A percentile compares a stretch with the other conserved stretches of the same genome.
phyloP scores from a whole-genome alignment of 2,113 vertebrate species.

The Delphinapterus leucas region DNA sequence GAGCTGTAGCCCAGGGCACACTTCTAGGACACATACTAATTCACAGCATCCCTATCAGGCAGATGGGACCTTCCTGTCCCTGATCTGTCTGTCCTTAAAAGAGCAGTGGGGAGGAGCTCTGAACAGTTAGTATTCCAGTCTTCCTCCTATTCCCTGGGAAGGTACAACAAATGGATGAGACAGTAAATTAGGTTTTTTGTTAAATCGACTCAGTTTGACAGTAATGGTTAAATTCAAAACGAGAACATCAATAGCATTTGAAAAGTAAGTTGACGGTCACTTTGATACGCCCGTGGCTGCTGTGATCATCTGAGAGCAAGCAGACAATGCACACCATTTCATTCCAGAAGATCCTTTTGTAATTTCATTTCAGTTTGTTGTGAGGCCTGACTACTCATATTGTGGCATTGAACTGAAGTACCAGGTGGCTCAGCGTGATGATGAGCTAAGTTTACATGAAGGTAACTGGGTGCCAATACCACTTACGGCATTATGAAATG shows the following conservation, averaged over 20 bases:
- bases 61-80: background rate
- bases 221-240: conserved; percentile 36
- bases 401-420: background rate
- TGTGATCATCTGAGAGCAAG: background rate
- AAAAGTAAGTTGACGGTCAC: background rate
- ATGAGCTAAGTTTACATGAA: background rate
- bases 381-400: background rate
- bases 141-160: background rate
- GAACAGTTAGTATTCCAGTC: background rate
- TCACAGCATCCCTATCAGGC: background rate
- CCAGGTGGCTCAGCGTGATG: background rate
- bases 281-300: background rate
- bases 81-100: background rate
- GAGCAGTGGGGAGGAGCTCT: background rate
- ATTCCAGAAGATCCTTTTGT: background rate
- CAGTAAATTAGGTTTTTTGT: conserved; percentile 37
- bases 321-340: background rate
- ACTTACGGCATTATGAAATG: background rate
- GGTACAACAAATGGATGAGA: conserved; percentile 23
- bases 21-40: background rate
- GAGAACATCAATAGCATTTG: background rate
- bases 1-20: background rate
- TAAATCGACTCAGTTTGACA: conserved; percentile 14
- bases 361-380: background rate
- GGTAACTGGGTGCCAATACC: background rate